A percentile compares a stretch with the other conserved stretches of the same genome.
Conservation (phyloP, 2,113 vertebrate genomes). For the Misgurnus anguillicaudatus region DNA sequence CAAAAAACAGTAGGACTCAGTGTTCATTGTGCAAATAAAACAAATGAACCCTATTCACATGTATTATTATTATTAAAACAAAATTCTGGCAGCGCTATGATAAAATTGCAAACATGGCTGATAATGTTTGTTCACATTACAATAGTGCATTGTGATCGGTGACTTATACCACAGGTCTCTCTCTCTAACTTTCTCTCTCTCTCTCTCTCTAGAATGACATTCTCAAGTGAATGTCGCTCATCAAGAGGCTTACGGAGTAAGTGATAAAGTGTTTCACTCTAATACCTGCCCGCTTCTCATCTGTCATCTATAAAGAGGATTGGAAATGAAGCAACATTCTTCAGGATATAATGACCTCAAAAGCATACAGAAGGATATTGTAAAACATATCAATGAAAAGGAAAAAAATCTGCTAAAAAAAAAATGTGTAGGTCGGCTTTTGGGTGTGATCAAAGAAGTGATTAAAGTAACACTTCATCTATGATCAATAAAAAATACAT, state of each 20-base stretch:
- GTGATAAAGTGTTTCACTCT: conserved; percentile 84
- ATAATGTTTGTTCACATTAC: conserved; percentile 38
- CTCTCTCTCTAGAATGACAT: conserved; percentile 73
- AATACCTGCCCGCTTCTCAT: conserved; percentile 82
- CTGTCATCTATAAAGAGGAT: conserved; percentile 86
- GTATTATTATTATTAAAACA: not conserved
- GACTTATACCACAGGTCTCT: conserved; percentile 57
- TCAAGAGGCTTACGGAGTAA: conserved; percentile 78
- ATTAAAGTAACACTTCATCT: conserved; percentile 13
- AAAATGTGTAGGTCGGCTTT: conserved; percentile 25
- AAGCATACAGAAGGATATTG: conserved; percentile 52
- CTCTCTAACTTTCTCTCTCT: conserved; percentile 25
- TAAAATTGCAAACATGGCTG: not conserved
- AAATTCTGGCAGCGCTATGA: not conserved
- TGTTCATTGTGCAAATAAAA: not conserved
- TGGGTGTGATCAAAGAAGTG: conserved; percentile 10
- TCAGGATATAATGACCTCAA: conserved; percentile 83
- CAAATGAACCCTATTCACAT: not conserved
- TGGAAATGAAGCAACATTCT: conserved; percentile 95
- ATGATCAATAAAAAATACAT: conserved; percentile 2
- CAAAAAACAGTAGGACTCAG: conserved; percentile 35
- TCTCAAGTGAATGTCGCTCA: conserved; percentile 81
- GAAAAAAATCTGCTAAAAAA: not conserved
- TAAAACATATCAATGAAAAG: conserved; percentile 42
- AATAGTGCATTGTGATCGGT: conserved; percentile 67